Percentiles rank a stretch among this genome's conserved stretches.
Evolutionary conservation across 2,113 vertebrate species (phyloP).

Genomic region (Cygnus buccinator): DNA sequence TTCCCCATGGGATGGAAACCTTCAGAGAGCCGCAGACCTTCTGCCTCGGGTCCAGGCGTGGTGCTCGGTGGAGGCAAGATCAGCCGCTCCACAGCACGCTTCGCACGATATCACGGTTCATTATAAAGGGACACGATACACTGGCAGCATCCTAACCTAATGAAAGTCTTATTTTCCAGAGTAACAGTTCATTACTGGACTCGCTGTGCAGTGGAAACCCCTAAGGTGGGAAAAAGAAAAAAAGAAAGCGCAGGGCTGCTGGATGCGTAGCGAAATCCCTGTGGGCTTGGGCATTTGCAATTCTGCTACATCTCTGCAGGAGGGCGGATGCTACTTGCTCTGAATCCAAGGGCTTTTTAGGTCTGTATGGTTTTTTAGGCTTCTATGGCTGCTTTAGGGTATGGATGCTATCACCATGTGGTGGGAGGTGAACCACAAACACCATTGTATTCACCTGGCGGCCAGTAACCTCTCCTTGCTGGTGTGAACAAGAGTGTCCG

Average conservation of each 20-base stretch:
- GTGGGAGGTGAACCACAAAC: not conserved
- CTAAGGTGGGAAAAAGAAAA: not conserved
- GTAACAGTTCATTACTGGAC: constrained; percentile 70
- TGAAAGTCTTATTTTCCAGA: constrained; percentile 69
- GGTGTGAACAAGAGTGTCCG: accelerated
- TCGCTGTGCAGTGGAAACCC: constrained; percentile 47
- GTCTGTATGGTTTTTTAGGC: not conserved
- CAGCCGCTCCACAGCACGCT: not conserved
- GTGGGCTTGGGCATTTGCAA: not conserved
- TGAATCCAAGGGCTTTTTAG: not conserved
- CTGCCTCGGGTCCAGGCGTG: not conserved
- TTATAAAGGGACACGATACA: constrained; percentile 39
- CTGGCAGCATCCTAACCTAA: constrained; percentile 70
- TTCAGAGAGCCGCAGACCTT: not conserved
- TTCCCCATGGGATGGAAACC: not conserved
- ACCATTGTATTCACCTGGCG: accelerated
- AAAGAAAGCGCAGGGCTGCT: not conserved
- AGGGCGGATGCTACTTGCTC: not conserved
- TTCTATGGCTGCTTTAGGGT: not conserved
- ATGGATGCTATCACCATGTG: accelerated
- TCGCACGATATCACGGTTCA: constrained; percentile 36
- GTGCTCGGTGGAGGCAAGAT: not conserved
- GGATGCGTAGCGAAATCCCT: not conserved
- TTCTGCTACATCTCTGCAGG: not conserved
- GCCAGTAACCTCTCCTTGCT: accelerated